Evolutionary conservation across 2,113 vertebrate genomes (phyloP).

Genomic region (Perca fluviatilis): DNA sequence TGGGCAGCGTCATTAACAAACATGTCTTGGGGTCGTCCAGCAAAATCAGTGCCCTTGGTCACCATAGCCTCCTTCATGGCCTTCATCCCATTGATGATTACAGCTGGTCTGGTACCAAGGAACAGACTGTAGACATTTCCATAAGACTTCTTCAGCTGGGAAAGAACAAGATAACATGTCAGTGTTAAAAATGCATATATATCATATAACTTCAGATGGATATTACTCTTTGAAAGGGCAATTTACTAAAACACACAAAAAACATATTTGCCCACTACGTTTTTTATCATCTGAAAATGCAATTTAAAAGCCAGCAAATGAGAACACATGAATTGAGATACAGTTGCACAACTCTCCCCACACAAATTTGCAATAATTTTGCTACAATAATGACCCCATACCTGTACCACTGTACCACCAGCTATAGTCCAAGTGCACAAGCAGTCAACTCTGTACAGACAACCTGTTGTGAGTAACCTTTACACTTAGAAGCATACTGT

Average conservation of each 20-base stretch:
- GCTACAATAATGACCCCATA: too few species aligned
- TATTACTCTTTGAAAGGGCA: neutral
- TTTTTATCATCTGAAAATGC: too few species aligned
- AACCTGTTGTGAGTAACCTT: neutral
- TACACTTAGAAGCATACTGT: neutral
- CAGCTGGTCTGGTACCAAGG: conserved; percentile 70
- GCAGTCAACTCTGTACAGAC: neutral
- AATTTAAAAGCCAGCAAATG: too few species aligned
- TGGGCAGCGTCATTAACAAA: conserved; percentile 26
- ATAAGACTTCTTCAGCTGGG: conserved; percentile 75
- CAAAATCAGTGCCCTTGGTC: conserved; percentile 62
- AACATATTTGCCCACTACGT: too few species aligned
- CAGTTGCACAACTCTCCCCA: neutral
- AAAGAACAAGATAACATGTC: conserved; percentile 1
- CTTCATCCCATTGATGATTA: conserved; percentile 71
- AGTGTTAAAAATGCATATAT: conserved; percentile 4
- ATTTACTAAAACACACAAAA: neutral
- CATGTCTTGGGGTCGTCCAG: conserved; percentile 66
- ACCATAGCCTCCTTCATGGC: conserved; percentile 76
- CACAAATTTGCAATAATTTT: too few species aligned
- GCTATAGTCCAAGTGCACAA: neutral
- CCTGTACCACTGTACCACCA: neutral
- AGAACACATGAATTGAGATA: too few species aligned
- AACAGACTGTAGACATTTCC: conserved; percentile 80
- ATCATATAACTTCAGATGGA: neutral